A percentile compares a stretch with the other conserved stretches of the same genome.
Evolutionary conservation across 1,140 invertebrate species (phyloP).

Genomic region (Radopholus similis): DNA sequence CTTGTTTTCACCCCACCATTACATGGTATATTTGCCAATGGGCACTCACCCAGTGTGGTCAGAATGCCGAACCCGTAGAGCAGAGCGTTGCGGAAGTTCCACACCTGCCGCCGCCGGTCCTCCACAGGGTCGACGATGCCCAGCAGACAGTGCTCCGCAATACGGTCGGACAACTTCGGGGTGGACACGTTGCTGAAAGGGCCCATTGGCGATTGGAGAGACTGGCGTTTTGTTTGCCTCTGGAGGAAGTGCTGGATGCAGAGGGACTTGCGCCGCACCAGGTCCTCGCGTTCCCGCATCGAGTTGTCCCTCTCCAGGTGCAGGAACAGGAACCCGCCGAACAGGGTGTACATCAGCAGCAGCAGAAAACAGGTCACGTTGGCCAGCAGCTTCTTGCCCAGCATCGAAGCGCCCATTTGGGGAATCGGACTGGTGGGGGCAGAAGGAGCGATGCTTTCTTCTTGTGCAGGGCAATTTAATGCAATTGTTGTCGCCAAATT

Average conservation of each 20-base stretch:
- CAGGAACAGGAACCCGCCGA: conserved; percentile 10
- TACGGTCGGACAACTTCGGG: background rate
- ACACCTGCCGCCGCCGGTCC: conserved; percentile 1
- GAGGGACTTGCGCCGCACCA: conserved; percentile 1
- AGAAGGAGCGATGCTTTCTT: background rate
- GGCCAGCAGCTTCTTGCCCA: conserved; percentile 5
- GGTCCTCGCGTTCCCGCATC: background rate
- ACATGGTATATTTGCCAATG: background rate
- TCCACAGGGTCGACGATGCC: conserved; percentile 9
- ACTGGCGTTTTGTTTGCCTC: background rate
- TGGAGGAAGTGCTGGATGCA: conserved; percentile 8
- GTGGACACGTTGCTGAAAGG: background rate
- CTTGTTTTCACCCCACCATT: background rate
- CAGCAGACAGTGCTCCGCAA: conserved; percentile 9
- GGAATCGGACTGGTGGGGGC: background rate
- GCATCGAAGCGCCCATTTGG: conserved; percentile 7
- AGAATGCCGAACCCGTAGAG: conserved; percentile 24
- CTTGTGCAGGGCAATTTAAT: background rate
- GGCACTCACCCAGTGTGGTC: conserved; percentile 15
- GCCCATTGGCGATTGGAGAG: background rate
- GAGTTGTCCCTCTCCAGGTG: conserved; percentile 8
- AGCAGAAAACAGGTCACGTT: conserved; percentile 10
- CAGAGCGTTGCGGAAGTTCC: conserved; percentile 20
- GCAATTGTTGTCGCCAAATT: background rate
- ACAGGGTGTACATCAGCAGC: conserved; percentile 6